Conservation (phyloP, 2,888 invertebrate genomes). For the Anorthoa munda region DNA sequence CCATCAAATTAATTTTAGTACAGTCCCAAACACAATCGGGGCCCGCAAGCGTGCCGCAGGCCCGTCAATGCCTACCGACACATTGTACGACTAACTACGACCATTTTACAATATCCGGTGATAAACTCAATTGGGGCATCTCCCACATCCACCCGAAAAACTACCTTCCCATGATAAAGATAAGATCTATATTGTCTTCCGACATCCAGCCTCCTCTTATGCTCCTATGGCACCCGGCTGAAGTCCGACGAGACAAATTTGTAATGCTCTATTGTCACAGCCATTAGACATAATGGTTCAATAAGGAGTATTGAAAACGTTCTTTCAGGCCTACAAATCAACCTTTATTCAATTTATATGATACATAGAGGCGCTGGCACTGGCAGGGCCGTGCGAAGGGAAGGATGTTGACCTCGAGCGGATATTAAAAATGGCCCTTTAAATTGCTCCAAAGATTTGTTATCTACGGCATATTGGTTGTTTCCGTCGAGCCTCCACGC, state of each 20-base stretch:
- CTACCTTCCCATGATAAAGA: conserved; percentile 74
- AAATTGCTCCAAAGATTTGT: conserved; percentile 85
- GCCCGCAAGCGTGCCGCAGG: conserved; percentile 71
- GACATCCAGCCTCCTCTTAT: conserved; percentile 59
- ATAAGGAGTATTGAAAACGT: conserved; percentile 88
- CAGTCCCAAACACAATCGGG: conserved; percentile 74
- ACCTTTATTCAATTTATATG: conserved; percentile 84
- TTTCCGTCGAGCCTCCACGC: conserved; percentile 78
- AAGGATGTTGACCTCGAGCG: conserved; percentile 85
- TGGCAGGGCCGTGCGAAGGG: conserved; percentile 79
- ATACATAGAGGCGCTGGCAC: conserved; percentile 68
- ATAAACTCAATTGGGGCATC: conserved; percentile 87
- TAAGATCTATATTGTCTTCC: conserved; percentile 79
- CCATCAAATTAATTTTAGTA: conserved; percentile 70
- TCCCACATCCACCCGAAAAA: conserved; percentile 69
- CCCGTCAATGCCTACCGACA: conserved; percentile 83
- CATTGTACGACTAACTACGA: conserved; percentile 82
- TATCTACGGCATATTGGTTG: conserved; percentile 82
- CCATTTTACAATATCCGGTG: conserved; percentile 90
- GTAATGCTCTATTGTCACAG: conserved; percentile 89
- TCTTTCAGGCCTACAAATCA: conserved; percentile 86
- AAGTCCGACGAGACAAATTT: conserved; percentile 84
- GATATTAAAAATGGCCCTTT: conserved; percentile 88
- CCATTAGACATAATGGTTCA: conserved; percentile 88
- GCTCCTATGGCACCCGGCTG: conserved; percentile 63